A percentile compares a stretch with the other conserved stretches of the same genome.
These are phyloP conservation scores for Carapus acus DNA, from an alignment of 2,797 vertebrate genomes.

Conservation along the genomic window DNA sequence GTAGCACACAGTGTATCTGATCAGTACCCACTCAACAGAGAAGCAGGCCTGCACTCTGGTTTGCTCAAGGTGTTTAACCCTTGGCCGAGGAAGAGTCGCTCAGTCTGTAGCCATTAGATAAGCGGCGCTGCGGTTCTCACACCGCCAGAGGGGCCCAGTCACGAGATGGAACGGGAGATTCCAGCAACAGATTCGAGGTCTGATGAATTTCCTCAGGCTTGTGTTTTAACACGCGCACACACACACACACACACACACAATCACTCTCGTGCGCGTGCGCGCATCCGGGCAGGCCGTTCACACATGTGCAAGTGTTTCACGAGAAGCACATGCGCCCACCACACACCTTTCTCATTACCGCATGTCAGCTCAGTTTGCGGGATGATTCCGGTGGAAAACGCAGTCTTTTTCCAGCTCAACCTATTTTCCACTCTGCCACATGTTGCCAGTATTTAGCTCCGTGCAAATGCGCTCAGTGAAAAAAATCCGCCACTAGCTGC, in stretches of 20 bases:
- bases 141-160: no score
- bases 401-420: constrained; percentile 56
- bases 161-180: no score
- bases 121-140: no score
- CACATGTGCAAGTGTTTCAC: constrained; percentile 22
- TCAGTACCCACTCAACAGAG: no score
- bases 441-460: constrained; percentile 59
- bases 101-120: no score
- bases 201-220: constrained; percentile 43
- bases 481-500: no score
- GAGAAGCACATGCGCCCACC: constrained; percentile 52
- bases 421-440: constrained; percentile 60
- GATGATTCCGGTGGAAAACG: constrained; percentile 49
- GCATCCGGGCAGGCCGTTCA: constrained; percentile 1
- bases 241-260: constrained; percentile 18
- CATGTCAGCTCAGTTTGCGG: constrained; percentile 38
- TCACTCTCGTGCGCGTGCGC: constrained; percentile 13
- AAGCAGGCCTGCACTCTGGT: no score
- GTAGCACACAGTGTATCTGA: no score
- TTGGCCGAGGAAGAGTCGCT: no score
- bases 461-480: constrained; percentile 39
- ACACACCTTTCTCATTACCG: constrained; percentile 62
- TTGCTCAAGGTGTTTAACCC: no score
- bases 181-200: constrained; percentile 38
- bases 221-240: constrained; percentile 35